Conservation (phyloP, 2,113 vertebrate species). For the Leucopternis melanops region DNA sequence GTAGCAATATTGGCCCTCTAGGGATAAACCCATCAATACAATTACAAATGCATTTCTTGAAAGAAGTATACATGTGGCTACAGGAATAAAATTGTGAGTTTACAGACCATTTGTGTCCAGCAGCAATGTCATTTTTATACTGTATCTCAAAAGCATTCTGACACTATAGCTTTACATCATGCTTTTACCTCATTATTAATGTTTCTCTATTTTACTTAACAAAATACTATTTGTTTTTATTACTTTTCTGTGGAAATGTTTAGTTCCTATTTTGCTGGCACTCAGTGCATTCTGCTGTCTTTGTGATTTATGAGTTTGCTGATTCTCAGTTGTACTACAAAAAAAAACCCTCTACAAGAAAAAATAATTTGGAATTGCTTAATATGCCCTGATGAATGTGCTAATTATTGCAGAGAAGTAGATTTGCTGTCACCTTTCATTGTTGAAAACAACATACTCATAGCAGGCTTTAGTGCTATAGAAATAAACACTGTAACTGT, state of each 20-base stretch:
- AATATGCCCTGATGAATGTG: constrained; percentile 9
- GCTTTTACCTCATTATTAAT: neutral
- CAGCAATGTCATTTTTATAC: constrained; percentile 1
- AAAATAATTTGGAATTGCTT: constrained; percentile 26
- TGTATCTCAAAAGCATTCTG: neutral
- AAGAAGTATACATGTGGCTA: neutral
- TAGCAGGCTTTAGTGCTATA: neutral
- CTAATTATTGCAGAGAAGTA: constrained; percentile 25
- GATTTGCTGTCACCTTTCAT: constrained; percentile 1
- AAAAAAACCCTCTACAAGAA: neutral
- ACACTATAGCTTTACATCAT: neutral
- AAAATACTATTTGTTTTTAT: constrained; percentile 24
- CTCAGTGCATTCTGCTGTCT: neutral
- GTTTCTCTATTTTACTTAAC: neutral
- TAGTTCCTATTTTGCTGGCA: neutral
- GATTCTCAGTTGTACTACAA: neutral
- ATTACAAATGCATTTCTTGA: constrained; percentile 1
- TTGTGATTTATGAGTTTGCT: constrained; percentile 42
- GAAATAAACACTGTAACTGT: neutral
- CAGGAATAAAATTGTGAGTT: neutral
- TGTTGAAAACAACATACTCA: neutral
- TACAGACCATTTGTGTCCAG: neutral
- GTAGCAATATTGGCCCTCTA: neutral
- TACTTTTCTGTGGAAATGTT: neutral
- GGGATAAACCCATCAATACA: constrained; percentile 1